phyloP scores from a whole-genome alignment of 2,113 vertebrate genomes.

The Dicerorhinus sumatrensis region DNA sequence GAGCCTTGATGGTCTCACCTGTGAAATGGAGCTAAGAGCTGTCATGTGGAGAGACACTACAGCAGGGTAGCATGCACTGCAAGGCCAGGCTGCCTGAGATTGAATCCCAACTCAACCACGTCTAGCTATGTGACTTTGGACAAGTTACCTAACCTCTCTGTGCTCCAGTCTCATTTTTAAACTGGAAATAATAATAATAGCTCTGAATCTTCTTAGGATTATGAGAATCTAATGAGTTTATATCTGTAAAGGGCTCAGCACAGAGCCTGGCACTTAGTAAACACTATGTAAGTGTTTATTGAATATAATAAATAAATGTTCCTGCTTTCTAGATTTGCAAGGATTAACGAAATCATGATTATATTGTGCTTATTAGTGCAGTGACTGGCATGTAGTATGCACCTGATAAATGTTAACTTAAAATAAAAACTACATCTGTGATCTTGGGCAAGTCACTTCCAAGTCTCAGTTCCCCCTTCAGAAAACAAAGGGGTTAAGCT shows the following conservation, averaged over 20 bases:
- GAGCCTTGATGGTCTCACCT: neutral
- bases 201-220: neutral
- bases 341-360: no score
- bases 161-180: neutral
- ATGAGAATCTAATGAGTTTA: neutral
- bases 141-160: neutral
- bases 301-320: neutral
- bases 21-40: no score
- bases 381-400: neutral
- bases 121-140: neutral
- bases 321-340: neutral
- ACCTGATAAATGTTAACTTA: neutral
- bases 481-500: constrained; percentile 12
- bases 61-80: rapidly evolving
- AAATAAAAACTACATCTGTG: constrained; percentile 42
- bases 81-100: no score
- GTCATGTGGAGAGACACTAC: rapidly evolving
- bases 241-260: neutral
- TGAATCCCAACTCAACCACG: neutral
- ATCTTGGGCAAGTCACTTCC: constrained; percentile 38
- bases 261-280: neutral
- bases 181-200: neutral
- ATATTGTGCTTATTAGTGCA: neutral
- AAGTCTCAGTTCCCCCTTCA: constrained; percentile 65
- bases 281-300: neutral